Conservation (phyloP, 2,888 invertebrate species). For the Phortica magna region DNA sequence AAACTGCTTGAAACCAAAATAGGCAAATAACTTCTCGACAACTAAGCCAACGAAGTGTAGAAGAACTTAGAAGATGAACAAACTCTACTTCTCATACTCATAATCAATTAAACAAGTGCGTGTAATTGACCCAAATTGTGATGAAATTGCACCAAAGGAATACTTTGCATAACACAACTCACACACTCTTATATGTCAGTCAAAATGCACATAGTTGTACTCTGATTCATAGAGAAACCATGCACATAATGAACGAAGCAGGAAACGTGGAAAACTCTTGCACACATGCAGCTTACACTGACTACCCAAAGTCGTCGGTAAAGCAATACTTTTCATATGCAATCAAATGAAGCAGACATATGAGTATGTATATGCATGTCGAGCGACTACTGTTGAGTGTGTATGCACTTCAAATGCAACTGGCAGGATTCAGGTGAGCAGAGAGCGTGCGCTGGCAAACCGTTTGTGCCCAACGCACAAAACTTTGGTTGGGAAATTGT, state of each 20-base stretch:
- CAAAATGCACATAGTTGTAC: not conserved
- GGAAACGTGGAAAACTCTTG: not conserved
- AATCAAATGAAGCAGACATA: conserved; percentile 24
- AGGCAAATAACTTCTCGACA: not conserved
- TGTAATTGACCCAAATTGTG: conserved; percentile 72
- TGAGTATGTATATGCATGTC: conserved; percentile 1
- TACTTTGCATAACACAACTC: conserved; percentile 59
- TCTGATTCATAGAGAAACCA: conserved; percentile 11
- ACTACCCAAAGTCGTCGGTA: conserved; percentile 24
- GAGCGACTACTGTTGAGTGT: not conserved
- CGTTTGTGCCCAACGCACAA: conserved; percentile 7
- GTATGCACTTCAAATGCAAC: not conserved
- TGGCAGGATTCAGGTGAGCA: not conserved
- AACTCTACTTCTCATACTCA: conserved; percentile 42
- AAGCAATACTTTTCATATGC: conserved; percentile 29
- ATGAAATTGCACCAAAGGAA: conserved; percentile 72
- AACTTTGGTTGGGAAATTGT: conserved; percentile 19
- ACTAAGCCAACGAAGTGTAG: not conserved
- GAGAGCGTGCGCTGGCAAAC: not conserved
- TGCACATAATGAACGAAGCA: conserved; percentile 19
- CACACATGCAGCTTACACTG: not conserved
- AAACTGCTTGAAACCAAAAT: not conserved
- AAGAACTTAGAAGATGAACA: conserved; percentile 3
- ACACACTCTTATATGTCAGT: conserved; percentile 20
- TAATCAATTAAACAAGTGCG: conserved; percentile 72